Percentiles rank a stretch among this genome's conserved stretches.
These are phyloP conservation scores for Aphidius colemani DNA, from an alignment of 2,888 invertebrate species.

Conservation along the genomic window DNA sequence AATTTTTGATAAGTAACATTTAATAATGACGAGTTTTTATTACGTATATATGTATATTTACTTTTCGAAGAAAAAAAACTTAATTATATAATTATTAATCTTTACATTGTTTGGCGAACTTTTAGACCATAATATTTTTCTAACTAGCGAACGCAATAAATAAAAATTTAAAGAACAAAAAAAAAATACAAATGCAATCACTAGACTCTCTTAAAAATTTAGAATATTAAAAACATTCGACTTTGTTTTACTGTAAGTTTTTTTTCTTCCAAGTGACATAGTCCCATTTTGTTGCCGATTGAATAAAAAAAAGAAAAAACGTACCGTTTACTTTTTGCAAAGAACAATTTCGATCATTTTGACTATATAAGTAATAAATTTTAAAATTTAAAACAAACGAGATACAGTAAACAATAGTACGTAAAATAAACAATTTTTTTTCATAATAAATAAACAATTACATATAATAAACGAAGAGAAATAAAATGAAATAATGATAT, in stretches of 20 bases:
- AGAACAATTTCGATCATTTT: slow-evolving; percentile 38
- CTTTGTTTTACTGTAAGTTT: background rate
- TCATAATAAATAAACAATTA: slow-evolving; percentile 57
- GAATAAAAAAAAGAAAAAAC: slow-evolving; percentile 24
- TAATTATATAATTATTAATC: slow-evolving; percentile 32
- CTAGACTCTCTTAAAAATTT: slow-evolving; percentile 11
- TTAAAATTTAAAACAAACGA: slow-evolving; percentile 37
- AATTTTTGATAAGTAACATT: slow-evolving; percentile 21
- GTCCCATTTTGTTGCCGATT: slow-evolving; percentile 31
- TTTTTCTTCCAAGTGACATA: slow-evolving; percentile 25
- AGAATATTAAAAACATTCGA: slow-evolving; percentile 3
- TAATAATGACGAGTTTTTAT: slow-evolving; percentile 38
- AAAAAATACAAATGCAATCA: slow-evolving; percentile 27
- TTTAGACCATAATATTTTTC: too few species aligned
- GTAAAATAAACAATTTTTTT: slow-evolving; percentile 55
- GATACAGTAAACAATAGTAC: slow-evolving; percentile 47
- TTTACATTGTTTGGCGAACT: slow-evolving; percentile 10
- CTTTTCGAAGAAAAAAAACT: slow-evolving; percentile 7
- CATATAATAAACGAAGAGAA: slow-evolving; percentile 55
- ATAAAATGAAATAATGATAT: slow-evolving; percentile 54
- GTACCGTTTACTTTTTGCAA: slow-evolving; percentile 14
- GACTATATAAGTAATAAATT: slow-evolving; percentile 53
- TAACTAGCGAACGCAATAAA: slow-evolving; percentile 17
- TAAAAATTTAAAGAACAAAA: slow-evolving; percentile 27
- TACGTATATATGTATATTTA: slow-evolving; percentile 38